Percentiles rank a stretch among this genome's conserved stretches.
Evolutionary conservation across 2,113 vertebrate genomes (phyloP).

Genomic region (Tupaia tana): DNA sequence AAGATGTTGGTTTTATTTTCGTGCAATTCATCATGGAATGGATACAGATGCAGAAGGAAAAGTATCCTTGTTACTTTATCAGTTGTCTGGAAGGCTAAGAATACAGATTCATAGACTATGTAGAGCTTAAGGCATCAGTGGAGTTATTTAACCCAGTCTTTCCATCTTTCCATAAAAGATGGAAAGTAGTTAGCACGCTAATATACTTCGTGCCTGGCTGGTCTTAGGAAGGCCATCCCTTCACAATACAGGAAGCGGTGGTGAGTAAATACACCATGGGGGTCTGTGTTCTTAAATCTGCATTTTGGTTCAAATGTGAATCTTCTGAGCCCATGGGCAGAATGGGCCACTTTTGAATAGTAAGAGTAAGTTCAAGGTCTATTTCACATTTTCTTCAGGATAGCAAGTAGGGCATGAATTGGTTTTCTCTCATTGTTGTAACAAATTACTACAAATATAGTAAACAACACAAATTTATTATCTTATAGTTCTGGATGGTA

Average conservation of each 20-base stretch:
- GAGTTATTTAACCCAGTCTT: not conserved
- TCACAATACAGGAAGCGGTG: accelerated
- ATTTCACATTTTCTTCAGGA: not conserved
- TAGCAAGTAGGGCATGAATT: not conserved
- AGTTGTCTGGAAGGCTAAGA: not conserved
- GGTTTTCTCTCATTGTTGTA: not conserved
- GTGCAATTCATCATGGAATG: not conserved
- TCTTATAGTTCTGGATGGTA: not conserved
- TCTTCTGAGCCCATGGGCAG: not conserved
- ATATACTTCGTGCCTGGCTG: too few relatives aligned
- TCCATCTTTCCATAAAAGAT: not conserved
- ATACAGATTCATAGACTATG: not conserved
- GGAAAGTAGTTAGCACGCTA: not conserved
- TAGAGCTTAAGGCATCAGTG: not conserved
- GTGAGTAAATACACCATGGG: accelerated
- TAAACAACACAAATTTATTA: not conserved
- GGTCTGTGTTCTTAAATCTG: too few relatives aligned
- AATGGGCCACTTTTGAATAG: not conserved
- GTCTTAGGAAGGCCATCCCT: not conserved
- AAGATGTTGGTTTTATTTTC: not conserved
- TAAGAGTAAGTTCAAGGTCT: not conserved
- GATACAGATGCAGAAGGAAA: not conserved
- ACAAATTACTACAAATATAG: not conserved
- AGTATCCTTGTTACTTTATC: not conserved
- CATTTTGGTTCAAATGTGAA: not conserved